phyloP scores from a whole-genome alignment of 2,888 invertebrate species.

The Ptychoptera contaminata region DNA sequence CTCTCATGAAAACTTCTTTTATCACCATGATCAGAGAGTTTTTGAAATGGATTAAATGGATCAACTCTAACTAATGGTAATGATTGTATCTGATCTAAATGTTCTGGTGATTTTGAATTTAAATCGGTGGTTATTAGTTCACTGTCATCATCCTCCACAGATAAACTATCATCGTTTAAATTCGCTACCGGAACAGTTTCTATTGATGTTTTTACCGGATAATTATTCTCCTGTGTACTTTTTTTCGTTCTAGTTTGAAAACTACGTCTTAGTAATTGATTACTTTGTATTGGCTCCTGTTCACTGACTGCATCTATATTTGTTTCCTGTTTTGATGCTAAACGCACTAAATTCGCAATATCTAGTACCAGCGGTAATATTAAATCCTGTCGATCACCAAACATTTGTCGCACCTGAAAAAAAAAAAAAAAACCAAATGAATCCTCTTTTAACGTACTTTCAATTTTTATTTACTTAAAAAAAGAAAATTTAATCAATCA shows the following conservation, averaged over 20 bases:
- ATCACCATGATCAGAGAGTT: not conserved
- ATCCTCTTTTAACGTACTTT: too few relatives aligned
- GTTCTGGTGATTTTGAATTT: too few relatives aligned
- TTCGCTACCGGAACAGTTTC: not conserved
- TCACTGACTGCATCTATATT: slow-evolving; percentile 19
- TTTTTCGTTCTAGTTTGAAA: slow-evolving; percentile 17
- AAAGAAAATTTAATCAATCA: too few relatives aligned
- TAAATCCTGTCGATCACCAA: slow-evolving; percentile 38
- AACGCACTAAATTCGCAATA: slow-evolving; percentile 44
- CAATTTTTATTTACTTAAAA: too few relatives aligned
- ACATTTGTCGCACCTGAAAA: slow-evolving; percentile 42
- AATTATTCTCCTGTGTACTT: slow-evolving; percentile 21
- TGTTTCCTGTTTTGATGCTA: slow-evolving; percentile 26
- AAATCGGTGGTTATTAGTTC: too few relatives aligned
- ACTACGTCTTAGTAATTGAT: slow-evolving; percentile 30
- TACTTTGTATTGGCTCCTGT: slow-evolving; percentile 25
- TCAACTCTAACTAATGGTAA: too few relatives aligned
- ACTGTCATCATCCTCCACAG: not conserved
- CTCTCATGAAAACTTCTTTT: slow-evolving; percentile 8
- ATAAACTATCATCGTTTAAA: slow-evolving; percentile 1
- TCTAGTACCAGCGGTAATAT: slow-evolving; percentile 48
- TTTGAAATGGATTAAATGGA: too few relatives aligned
- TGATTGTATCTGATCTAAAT: too few relatives aligned
- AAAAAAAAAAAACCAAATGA: slow-evolving; percentile 8
- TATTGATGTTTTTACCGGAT: slow-evolving; percentile 14